Conservation (phyloP, 2,113 vertebrate genomes). For the Alouatta palliata region DNA sequence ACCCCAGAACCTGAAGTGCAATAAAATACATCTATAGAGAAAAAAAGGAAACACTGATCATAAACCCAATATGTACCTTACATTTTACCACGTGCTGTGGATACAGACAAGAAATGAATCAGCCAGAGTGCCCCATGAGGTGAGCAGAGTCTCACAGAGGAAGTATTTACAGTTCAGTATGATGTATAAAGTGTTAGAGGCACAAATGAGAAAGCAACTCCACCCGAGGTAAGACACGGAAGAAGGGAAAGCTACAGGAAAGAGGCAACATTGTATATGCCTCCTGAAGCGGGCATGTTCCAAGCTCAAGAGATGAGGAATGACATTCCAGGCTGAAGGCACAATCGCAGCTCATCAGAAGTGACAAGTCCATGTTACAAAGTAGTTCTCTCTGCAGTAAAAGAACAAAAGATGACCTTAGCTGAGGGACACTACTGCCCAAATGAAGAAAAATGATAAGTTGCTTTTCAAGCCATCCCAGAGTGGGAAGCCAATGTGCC, state of each 20-base stretch:
- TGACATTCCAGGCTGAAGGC: neutral
- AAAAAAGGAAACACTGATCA: neutral
- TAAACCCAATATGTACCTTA: neutral
- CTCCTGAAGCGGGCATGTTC: neutral
- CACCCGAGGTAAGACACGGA: no score
- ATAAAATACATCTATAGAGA: no score
- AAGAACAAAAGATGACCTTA: neutral
- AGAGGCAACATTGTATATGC: no score
- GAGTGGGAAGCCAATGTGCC: neutral
- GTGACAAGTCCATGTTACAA: neutral
- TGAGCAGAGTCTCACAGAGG: neutral
- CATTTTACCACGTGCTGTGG: neutral
- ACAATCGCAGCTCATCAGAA: neutral
- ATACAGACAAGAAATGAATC: neutral
- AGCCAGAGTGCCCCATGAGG: neutral
- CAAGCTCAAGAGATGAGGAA: neutral
- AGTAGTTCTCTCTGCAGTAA: neutral
- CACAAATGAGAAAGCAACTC: neutral
- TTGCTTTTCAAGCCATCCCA: neutral
- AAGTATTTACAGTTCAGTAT: fast-evolving
- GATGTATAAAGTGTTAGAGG: neutral
- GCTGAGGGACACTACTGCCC: fast-evolving
- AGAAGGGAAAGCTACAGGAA: neutral
- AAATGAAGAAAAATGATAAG: neutral
- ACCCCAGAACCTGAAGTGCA: no score